Evolutionary conservation across 2,113 vertebrate species (phyloP).

Genomic region (Hyperopisus bebe): DNA sequence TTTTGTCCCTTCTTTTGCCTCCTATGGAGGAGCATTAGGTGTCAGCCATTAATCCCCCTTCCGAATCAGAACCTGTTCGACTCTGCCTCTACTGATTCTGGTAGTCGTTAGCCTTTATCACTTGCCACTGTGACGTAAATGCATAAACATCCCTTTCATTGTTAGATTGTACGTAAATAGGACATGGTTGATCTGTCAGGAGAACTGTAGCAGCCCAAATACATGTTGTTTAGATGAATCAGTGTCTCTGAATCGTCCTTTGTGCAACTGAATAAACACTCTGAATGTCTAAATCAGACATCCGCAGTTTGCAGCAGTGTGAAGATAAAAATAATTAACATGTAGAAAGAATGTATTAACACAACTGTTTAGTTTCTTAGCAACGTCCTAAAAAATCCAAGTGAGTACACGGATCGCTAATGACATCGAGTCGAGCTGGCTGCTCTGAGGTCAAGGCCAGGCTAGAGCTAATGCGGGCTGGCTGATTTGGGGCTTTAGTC

Average conservation of each 20-base stretch:
- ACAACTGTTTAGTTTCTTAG: slow-evolving; percentile 11
- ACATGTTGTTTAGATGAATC: background rate
- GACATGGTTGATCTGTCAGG: background rate
- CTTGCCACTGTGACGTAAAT: background rate
- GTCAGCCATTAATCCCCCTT: background rate
- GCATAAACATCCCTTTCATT: background rate
- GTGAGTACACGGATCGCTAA: background rate
- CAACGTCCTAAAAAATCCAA: slow-evolving; percentile 12
- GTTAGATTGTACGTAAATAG: background rate
- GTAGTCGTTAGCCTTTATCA: background rate
- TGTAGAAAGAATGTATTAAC: background rate
- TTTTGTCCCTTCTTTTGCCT: background rate
- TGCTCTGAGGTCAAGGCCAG: background rate
- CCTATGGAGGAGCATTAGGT: background rate
- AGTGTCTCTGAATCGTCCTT: background rate
- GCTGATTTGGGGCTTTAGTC: background rate
- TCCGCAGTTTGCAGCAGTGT: background rate
- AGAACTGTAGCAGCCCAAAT: background rate
- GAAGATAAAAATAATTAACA: slow-evolving; percentile 9
- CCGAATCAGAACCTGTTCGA: background rate
- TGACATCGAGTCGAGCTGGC: background rate
- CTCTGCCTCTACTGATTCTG: background rate
- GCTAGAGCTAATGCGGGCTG: background rate
- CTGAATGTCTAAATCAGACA: background rate
- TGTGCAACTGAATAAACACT: background rate